These are phyloP conservation scores for Nyctibius grandis DNA, from an alignment of 2,797 vertebrate species.

Conservation along the genomic window DNA sequence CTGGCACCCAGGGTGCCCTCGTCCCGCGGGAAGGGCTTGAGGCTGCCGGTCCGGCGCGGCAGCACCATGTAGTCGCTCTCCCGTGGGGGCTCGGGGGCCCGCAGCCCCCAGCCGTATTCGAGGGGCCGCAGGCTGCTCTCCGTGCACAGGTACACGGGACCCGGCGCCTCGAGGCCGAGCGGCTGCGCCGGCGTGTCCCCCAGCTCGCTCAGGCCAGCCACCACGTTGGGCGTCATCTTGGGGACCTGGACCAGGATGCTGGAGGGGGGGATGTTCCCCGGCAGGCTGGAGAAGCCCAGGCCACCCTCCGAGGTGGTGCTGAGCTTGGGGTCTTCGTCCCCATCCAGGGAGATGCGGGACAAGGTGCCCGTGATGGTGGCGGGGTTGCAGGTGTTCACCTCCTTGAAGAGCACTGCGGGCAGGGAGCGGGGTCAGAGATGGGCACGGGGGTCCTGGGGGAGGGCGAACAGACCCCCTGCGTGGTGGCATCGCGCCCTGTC, in stretches of 20 bases:
- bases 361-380: constrained; percentile 96
- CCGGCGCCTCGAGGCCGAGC: constrained; percentile 82
- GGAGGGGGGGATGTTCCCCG: constrained; percentile 90
- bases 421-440: not conserved
- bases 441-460: not conserved
- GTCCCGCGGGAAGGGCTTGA: constrained; percentile 87
- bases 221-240: constrained; percentile 76
- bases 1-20: constrained; percentile 83
- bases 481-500: not conserved
- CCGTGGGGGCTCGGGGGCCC: constrained; percentile 78
- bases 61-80: constrained; percentile 99
- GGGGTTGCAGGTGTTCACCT: constrained; percentile 96
- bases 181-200: constrained; percentile 84
- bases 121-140: constrained; percentile 85
- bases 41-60: constrained; percentile 90
- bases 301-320: constrained; percentile 83
- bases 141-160: constrained; percentile 91
- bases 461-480: rapidly evolving
- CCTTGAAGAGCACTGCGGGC: constrained; percentile 94
- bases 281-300: constrained; percentile 90
- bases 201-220: constrained; percentile 82
- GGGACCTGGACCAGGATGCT: constrained; percentile 90
- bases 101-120: constrained; percentile 88
- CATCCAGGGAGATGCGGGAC: constrained; percentile 95
- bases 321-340: constrained; percentile 94